Conservation (phyloP, 2,113 vertebrate genomes). For the Zosterops pallidus region DNA sequence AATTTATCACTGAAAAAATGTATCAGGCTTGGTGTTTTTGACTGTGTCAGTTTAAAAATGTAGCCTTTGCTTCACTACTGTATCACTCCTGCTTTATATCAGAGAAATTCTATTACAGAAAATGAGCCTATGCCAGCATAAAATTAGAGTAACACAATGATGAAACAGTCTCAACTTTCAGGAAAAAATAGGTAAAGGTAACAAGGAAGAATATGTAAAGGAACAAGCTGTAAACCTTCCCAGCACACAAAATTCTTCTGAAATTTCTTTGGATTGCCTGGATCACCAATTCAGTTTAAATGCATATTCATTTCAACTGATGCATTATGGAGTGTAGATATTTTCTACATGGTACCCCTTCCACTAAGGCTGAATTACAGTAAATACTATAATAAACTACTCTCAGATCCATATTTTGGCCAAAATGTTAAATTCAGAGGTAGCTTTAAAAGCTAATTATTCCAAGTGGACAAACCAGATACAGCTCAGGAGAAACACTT, state of each 20-base stretch:
- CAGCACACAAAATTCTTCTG: background rate
- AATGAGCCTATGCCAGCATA: background rate
- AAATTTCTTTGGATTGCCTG: background rate
- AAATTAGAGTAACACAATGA: constrained; percentile 14
- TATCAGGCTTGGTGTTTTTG: background rate
- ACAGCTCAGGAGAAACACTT: background rate
- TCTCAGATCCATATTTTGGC: background rate
- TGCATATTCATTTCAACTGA: background rate
- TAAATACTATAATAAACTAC: background rate
- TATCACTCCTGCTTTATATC: background rate
- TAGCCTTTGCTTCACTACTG: background rate
- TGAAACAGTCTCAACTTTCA: background rate
- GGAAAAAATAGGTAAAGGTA: background rate
- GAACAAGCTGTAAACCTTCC: background rate
- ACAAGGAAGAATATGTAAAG: background rate
- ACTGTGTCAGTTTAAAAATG: background rate
- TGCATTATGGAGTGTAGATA: background rate
- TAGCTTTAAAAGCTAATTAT: background rate
- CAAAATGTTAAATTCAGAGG: background rate
- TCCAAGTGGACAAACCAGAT: background rate
- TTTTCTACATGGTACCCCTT: background rate
- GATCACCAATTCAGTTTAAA: background rate
- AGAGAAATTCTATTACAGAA: constrained; percentile 36
- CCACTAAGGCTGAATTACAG: background rate
- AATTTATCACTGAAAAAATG: background rate